Conservation (phyloP, 2,797 vertebrate genomes). For the Nannoperca australis region DNA sequence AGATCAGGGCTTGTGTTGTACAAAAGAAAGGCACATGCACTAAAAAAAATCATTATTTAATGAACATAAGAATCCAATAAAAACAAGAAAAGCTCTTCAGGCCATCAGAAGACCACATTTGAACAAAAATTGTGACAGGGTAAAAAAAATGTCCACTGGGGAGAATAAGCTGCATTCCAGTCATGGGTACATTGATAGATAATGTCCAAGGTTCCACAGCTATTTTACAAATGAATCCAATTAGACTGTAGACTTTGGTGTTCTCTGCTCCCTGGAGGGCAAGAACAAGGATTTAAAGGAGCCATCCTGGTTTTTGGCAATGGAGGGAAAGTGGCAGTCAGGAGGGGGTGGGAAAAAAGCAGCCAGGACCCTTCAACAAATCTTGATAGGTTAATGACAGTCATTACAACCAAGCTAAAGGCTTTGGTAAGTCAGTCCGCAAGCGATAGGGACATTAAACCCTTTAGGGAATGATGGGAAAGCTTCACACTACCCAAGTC, state of each 20-base stretch:
- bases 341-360: constrained; percentile 71
- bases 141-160: constrained; percentile 49
- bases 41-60: constrained; percentile 65
- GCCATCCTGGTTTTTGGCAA: constrained; percentile 80
- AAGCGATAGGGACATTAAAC: constrained; percentile 68
- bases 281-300: constrained; percentile 54
- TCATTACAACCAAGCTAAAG: constrained; percentile 79
- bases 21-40: constrained; percentile 44
- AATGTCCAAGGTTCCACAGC: constrained; percentile 79
- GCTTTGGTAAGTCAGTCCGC: constrained; percentile 64
- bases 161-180: constrained; percentile 77
- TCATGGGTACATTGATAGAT: constrained; percentile 88
- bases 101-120: constrained; percentile 54
- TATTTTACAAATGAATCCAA: constrained; percentile 85
- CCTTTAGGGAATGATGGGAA: constrained; percentile 83
- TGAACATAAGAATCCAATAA: constrained; percentile 72
- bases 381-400: constrained; percentile 84
- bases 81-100: constrained; percentile 57
- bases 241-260: constrained; percentile 77
- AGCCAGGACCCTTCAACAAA: constrained; percentile 65
- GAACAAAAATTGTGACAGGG: constrained; percentile 50
- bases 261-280: constrained; percentile 71
- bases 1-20: constrained; percentile 43
- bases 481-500: constrained; percentile 70
- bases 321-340: constrained; percentile 67